phyloP scores from a whole-genome alignment of 2,797 vertebrate species.

The Peromyscus melanophrys region DNA sequence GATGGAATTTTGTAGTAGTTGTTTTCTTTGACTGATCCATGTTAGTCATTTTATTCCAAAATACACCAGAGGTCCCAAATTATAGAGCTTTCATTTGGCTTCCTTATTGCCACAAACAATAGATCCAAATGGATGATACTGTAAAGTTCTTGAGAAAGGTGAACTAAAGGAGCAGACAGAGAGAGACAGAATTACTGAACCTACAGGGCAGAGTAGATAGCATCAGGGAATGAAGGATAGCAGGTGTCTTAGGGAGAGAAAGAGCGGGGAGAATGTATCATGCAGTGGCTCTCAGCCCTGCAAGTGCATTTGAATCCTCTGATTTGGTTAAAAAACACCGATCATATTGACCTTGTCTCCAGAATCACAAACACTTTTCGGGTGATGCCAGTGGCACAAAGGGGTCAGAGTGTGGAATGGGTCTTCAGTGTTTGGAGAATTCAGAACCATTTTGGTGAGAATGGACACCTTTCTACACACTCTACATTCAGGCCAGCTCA shows the following conservation, averaged over 20 bases:
- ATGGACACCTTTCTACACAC: background rate
- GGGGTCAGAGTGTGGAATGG: background rate
- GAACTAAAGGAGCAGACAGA: background rate
- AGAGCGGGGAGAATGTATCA: background rate
- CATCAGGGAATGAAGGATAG: background rate
- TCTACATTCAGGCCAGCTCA: background rate
- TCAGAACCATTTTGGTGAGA: background rate
- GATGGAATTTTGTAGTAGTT: background rate
- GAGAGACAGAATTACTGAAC: background rate
- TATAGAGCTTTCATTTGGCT: background rate
- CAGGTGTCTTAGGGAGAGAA: background rate
- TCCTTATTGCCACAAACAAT: background rate
- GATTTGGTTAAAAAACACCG: background rate
- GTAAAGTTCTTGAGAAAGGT: slow-evolving; percentile 22
- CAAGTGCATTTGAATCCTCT: background rate
- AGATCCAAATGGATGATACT: background rate
- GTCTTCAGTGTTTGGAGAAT: background rate
- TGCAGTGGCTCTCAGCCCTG: background rate
- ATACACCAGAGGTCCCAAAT: background rate
- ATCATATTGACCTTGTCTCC: background rate
- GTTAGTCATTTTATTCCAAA: background rate
- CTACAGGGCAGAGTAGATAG: background rate
- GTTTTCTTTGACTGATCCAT: background rate
- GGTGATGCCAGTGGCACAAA: background rate
- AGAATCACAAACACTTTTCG: background rate